Evolutionary conservation across 2,113 vertebrate genomes (phyloP).

Genomic region (Aythya baeri): DNA sequence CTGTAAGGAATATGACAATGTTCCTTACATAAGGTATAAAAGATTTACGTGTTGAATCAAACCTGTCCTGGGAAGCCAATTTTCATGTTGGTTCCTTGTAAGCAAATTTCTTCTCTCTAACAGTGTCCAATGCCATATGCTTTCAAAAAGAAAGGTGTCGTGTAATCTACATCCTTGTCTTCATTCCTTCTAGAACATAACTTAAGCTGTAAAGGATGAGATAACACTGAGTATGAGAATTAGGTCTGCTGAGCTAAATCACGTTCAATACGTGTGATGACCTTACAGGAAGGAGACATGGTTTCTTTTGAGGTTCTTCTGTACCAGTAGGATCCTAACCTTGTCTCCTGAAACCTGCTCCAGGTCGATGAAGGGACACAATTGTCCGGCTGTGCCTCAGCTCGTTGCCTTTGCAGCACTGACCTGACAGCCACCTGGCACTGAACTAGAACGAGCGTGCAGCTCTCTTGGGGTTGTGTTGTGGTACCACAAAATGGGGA

Average conservation of each 20-base stretch:
- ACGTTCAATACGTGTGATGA: neutral
- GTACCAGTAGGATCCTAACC: neutral
- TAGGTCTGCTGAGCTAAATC: neutral
- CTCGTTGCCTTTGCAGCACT: neutral
- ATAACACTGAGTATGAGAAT: neutral
- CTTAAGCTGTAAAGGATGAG: neutral
- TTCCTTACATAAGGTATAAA: neutral
- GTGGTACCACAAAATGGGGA: fast-evolving
- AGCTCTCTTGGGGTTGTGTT: fast-evolving
- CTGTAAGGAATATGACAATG: neutral
- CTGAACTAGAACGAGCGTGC: fast-evolving
- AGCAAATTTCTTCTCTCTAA: neutral
- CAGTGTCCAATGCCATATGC: neutral
- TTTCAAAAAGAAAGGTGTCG: neutral
- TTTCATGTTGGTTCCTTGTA: neutral
- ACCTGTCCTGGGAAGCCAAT: neutral
- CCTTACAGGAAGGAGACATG: conserved; percentile 2
- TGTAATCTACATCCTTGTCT: neutral
- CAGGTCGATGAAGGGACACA: neutral
- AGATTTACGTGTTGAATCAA: fast-evolving
- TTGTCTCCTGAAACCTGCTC: neutral
- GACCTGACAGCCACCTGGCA: neutral
- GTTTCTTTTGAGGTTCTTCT: neutral
- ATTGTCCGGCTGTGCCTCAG: neutral
- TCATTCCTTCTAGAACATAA: neutral